These are phyloP conservation scores for Nymphicus hollandicus DNA, from an alignment of 2,113 vertebrate genomes.

Conservation along the genomic window DNA sequence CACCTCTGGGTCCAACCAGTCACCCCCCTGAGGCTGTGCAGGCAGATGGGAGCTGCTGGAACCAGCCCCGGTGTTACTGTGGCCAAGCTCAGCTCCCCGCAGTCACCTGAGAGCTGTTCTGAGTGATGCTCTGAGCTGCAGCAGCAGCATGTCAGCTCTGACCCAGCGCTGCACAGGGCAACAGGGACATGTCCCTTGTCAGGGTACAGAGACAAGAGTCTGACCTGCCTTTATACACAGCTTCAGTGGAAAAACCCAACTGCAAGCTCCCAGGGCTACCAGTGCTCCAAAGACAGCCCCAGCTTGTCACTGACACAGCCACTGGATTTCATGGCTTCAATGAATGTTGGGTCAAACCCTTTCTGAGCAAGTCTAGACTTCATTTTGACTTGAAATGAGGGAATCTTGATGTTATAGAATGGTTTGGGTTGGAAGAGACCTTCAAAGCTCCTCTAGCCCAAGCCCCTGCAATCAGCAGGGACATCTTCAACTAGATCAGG, in stretches of 20 bases:
- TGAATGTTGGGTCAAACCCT: slow-evolving; percentile 13
- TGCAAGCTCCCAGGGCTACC: neutral
- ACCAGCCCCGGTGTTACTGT: neutral
- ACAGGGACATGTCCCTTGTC: neutral
- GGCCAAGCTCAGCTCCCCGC: neutral
- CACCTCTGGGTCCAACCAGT: neutral
- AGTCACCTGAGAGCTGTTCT: neutral
- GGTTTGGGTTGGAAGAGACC: neutral
- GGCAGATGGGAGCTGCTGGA: neutral
- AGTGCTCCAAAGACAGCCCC: neutral
- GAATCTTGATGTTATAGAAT: neutral
- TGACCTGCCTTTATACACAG: neutral
- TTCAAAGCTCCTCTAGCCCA: neutral
- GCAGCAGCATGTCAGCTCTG: neutral
- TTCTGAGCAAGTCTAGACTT: neutral
- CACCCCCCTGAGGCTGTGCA: rapidly evolving
- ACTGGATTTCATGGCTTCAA: neutral
- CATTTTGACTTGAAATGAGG: neutral
- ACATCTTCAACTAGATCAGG: neutral
- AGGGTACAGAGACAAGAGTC: neutral
- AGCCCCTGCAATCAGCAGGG: neutral
- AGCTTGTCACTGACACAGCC: neutral
- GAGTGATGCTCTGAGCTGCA: neutral
- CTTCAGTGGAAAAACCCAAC: neutral
- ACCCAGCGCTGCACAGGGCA: neutral